Base-by-base conservation (phyloP, 2,888 invertebrate species). In the Caenorhabditis panamensis region DNA sequence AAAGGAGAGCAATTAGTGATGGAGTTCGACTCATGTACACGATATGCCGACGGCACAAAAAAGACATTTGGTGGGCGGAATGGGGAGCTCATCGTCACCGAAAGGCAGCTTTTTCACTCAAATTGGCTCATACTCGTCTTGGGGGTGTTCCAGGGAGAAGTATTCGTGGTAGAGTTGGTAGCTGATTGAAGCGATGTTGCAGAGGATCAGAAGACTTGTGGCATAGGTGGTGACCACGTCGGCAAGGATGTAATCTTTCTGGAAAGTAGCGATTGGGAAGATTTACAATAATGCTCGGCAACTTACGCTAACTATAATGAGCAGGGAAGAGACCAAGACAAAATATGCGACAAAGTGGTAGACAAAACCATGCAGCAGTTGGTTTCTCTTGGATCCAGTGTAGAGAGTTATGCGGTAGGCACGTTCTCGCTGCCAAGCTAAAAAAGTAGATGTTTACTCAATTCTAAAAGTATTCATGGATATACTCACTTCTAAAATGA, bases 121-220 rank as follows among this genome's bases (percentile, higher is more conserved):
- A 49, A 84, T 31, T 53, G 79, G 75, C 41, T 84, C 84, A 51
- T 84, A 84, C 18, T 82, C 82, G 36, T 73, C 78, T 47, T 82
- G 66, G n/a, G 79, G 77, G 28, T 78, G 66, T 49, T 84, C 84
- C 1, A 84, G 72, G 63, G 71, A 72, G 51, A 80, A 81, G 63
- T 84, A 84, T 24, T 84, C 84, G 20, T 75, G 67, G 62, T 79
- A 84, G 20, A 79, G 62, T n/a, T 71, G 62, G 24, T 62, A 62
- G 11, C 80, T 66, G 9, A 79, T 80, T 13, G 84, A 77, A 13
- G 80, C 61, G 3, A 82, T 51, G 51, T 84, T 84, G 18, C 75
- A 58, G 26, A 81, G 58, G 20, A 82, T 53, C 16, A 84, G 77
- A 22, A 78, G 49, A n/a, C 63, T 71, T 9, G 69, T 51, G 8